Evolutionary conservation across 2,113 vertebrate genomes (phyloP), one percentile per base, ranked within the genome.

Genomic region (Prinia subflava): DNA sequence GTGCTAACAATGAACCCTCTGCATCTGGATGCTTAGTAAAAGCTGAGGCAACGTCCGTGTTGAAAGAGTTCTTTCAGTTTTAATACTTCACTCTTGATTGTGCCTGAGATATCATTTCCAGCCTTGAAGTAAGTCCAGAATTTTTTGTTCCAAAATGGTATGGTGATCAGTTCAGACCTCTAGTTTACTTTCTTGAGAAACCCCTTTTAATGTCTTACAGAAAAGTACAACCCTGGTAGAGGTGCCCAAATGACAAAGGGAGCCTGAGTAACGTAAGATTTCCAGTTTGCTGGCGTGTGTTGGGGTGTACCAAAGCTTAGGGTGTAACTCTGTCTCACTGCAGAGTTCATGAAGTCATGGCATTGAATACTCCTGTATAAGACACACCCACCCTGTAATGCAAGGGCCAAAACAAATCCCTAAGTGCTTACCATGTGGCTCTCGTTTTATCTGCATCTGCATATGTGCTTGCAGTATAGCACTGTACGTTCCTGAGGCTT

Each of bases 31-130:
- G 84, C 90, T 47, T 63, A 70, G 44, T n/a, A 57, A 75, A 91
- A 92, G 85, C 93, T 52, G 37, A 50, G 67, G 33, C 83, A 57
- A 59, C 0, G 4, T 78, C 59, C 87, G 11, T 71, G 9, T 87
- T 77, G 85, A 91, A 95, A 71, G 60, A 56, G 6, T 49, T 44
- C 49, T 95, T 96, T 88, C 31, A 42, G 60, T 92, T 76, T 94
- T 84, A 67, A 7, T 70, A 8, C 31, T n/a, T 92, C 19, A 41
- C 73, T 92, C 95, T 95, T 95, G 82, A 93, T 97, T 90, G 79
- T 73, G 79, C 53, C 39, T 77, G n/a, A 42, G 82, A 78, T 93
- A 65, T 2, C 13, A 8, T 97, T 96, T 96, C 42, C 46, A 93
- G 42, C 16, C 12, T 75, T 15, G 2, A 70, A 83, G 73, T 76